Conservation (phyloP, 2,113 vertebrate genomes). For the Syngnathus scovelli region DNA sequence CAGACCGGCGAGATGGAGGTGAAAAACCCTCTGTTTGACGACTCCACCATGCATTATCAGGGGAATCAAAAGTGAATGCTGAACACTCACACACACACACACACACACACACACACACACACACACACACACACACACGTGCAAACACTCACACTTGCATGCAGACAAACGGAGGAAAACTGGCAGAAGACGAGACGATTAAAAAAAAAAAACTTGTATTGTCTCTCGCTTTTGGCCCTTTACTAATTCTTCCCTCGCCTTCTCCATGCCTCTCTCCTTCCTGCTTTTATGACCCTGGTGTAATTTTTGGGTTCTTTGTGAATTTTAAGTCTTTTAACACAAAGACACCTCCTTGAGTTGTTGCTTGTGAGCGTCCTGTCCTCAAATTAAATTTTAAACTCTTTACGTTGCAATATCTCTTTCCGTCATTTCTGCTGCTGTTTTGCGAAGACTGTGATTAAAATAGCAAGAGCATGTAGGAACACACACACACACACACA, state of each 20-base stretch:
- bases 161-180: constrained; percentile 31
- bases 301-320: constrained; percentile 27
- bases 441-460: constrained; percentile 51
- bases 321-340: constrained; percentile 45
- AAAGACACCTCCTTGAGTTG: constrained; percentile 2
- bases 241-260: constrained; percentile 13
- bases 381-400: constrained; percentile 21
- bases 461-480: neutral
- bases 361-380: constrained; percentile 7
- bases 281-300: constrained; percentile 9
- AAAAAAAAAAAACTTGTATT: neutral
- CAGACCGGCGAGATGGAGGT: constrained; percentile 99
- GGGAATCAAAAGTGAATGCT: constrained; percentile 67
- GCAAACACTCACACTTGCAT: constrained; percentile 37
- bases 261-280: neutral
- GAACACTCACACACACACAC: constrained; percentile 14
- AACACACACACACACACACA: constrained; percentile 5
- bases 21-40: constrained; percentile 92
- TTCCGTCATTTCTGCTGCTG: constrained; percentile 42
- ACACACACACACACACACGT: constrained; percentile 22
- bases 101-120: constrained; percentile 18
- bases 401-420: constrained; percentile 9
- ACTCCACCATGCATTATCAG: constrained; percentile 70
- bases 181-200: constrained; percentile 21
- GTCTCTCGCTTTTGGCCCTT: constrained; percentile 26